Evolutionary conservation across 2,888 invertebrate genomes (phyloP).

Genomic region (Imbricaverruca yamaguchii): DNA sequence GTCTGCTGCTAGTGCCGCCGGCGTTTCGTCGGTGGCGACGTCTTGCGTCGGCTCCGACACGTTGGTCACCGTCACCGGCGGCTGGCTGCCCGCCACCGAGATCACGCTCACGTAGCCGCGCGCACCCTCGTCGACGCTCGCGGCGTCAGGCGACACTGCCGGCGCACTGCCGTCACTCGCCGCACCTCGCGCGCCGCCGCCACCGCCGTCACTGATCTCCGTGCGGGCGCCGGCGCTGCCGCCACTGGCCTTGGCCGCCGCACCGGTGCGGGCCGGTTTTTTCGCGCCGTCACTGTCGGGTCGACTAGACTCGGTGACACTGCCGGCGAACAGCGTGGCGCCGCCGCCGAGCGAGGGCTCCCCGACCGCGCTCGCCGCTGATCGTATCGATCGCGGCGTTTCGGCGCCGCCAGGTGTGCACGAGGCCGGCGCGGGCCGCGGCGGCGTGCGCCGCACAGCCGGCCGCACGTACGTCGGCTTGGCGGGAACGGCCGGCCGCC

Average conservation of each 20-base stretch:
- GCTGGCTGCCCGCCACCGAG: neutral
- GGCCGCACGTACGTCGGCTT: neutral
- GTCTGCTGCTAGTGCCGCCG: neutral
- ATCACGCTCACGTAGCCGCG: neutral
- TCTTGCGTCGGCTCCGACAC: neutral
- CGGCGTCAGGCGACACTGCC: neutral
- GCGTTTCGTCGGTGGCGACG: neutral
- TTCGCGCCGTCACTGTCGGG: neutral
- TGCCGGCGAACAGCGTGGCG: too few species aligned
- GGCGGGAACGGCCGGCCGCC: neutral
- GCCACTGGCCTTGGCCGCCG: slow-evolving; percentile 6
- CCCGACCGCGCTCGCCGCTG: neutral
- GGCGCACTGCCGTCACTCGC: neutral
- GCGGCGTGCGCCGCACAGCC: neutral
- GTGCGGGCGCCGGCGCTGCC: neutral
- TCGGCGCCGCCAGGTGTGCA: slow-evolving; percentile 3
- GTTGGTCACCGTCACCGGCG: neutral
- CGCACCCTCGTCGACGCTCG: neutral
- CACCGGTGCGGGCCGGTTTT: neutral
- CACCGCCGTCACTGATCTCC: neutral
- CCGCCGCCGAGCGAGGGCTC: neutral
- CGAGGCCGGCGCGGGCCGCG: neutral
- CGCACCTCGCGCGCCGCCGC: neutral
- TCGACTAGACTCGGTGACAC: neutral
- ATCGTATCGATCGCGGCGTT: neutral